These are phyloP conservation scores for Tigriopus japonicus DNA, from an alignment of 1,140 invertebrate genomes.

Conservation along the genomic window DNA sequence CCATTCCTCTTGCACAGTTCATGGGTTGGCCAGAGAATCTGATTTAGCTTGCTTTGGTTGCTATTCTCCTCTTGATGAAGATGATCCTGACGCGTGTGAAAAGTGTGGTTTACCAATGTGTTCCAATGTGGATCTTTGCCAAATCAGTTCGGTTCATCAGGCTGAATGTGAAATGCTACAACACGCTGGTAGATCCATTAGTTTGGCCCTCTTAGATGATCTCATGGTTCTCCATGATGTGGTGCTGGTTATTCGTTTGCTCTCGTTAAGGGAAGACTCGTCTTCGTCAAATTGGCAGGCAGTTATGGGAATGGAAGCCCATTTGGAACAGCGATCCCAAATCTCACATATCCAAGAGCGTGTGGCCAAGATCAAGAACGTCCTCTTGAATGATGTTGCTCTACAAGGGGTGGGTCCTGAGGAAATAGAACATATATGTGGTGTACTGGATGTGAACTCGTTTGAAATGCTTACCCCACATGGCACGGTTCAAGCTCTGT, in stretches of 20 bases:
- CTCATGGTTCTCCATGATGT: neutral
- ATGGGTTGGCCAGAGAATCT: neutral
- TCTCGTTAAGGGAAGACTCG: neutral
- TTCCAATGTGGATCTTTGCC: neutral
- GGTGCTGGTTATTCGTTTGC: constrained; percentile 4
- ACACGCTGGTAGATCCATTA: neutral
- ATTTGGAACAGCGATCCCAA: too few species aligned
- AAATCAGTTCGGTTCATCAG: neutral
- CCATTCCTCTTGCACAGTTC: constrained; percentile 2
- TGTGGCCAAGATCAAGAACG: neutral
- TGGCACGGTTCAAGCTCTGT: constrained; percentile 20
- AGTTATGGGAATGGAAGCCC: neutral
- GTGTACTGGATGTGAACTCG: constrained; percentile 55
- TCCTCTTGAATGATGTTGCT: neutral
- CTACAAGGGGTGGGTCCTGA: constrained; percentile 22
- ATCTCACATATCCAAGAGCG: neutral
- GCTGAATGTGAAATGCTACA: neutral
- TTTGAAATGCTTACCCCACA: constrained; percentile 45
- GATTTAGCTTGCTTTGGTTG: constrained; percentile 3
- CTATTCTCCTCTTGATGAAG: neutral
- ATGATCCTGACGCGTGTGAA: neutral
- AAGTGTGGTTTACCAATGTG: constrained; percentile 1
- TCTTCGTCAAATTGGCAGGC: neutral
- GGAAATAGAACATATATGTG: constrained; percentile 47
- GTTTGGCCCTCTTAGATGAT: neutral